Evolutionary conservation across 2,113 vertebrate species (phyloP).

Genomic region (Genyomyrus donnyi): DNA sequence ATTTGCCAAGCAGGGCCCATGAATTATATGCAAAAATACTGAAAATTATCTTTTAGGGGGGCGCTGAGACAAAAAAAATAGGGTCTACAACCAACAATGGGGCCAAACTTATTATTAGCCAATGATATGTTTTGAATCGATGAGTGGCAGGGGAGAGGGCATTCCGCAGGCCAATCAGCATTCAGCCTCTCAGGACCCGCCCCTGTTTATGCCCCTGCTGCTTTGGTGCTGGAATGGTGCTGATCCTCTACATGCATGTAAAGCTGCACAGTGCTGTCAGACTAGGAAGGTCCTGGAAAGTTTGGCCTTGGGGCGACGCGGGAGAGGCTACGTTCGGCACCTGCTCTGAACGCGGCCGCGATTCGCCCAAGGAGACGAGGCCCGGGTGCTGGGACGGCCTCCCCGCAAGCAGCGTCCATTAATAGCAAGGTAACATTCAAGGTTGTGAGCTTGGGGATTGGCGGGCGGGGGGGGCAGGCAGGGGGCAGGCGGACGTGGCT

Average conservation of each 20-base stretch:
- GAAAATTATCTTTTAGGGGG: background rate
- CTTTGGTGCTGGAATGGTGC: background rate
- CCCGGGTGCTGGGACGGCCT: background rate
- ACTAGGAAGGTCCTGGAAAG: background rate
- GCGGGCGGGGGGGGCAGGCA: background rate
- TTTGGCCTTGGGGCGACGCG: background rate
- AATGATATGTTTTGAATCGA: background rate
- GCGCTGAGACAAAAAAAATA: background rate
- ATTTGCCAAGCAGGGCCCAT: background rate
- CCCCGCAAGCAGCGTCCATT: background rate
- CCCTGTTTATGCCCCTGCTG: background rate
- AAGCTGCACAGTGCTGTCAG: background rate
- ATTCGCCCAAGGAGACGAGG: background rate
- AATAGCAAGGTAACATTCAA: conserved; percentile 4
- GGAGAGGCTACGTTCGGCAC: background rate
- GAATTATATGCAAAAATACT: background rate
- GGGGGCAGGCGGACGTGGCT: background rate
- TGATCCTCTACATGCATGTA: background rate
- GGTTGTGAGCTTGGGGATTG: background rate
- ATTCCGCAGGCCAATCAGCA: background rate
- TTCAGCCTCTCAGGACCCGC: background rate
- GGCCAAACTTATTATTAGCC: background rate
- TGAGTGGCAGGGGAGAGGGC: background rate
- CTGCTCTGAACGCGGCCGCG: background rate
- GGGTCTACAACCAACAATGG: background rate